A percentile compares a stretch with the other conserved stretches of the same genome.
Evolutionary conservation across 2,113 vertebrate species (phyloP).

Genomic region (Axis porcinus): DNA sequence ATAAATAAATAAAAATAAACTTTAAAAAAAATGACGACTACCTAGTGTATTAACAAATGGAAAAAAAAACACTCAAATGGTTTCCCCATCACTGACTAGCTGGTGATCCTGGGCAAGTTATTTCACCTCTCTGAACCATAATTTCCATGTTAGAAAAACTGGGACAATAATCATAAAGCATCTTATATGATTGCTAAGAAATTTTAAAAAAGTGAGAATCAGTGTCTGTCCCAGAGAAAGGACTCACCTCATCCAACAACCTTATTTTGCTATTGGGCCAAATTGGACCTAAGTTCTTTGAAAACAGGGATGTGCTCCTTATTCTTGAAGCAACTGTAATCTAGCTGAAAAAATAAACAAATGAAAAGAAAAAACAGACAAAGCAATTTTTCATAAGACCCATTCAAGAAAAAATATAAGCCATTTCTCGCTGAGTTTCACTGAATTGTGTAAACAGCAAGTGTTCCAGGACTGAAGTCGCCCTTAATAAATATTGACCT

Average conservation of each 20-base stretch:
- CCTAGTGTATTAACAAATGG: background rate
- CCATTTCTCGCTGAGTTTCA: background rate
- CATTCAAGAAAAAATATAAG: background rate
- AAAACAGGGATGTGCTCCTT: background rate
- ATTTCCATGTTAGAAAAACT: background rate
- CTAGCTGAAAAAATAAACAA: background rate
- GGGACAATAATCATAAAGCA: background rate
- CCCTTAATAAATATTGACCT: background rate
- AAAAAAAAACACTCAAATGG: background rate
- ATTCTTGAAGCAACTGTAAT: background rate
- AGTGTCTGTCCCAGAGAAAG: background rate
- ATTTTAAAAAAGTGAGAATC: background rate
- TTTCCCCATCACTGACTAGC: background rate
- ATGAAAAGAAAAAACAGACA: background rate
- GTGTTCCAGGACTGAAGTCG: background rate
- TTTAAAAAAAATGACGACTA: background rate
- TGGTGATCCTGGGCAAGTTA: background rate
- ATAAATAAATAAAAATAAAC: background rate
- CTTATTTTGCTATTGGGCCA: background rate
- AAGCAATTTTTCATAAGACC: background rate
- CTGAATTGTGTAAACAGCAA: background rate
- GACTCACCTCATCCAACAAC: background rate
- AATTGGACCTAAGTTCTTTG: background rate
- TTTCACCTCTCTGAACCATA: background rate
- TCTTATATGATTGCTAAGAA: background rate